Percentiles rank a stretch among this genome's conserved stretches.
Conservation (phyloP, 2,888 invertebrate species). For the Cerceris ruficornis region DNA sequence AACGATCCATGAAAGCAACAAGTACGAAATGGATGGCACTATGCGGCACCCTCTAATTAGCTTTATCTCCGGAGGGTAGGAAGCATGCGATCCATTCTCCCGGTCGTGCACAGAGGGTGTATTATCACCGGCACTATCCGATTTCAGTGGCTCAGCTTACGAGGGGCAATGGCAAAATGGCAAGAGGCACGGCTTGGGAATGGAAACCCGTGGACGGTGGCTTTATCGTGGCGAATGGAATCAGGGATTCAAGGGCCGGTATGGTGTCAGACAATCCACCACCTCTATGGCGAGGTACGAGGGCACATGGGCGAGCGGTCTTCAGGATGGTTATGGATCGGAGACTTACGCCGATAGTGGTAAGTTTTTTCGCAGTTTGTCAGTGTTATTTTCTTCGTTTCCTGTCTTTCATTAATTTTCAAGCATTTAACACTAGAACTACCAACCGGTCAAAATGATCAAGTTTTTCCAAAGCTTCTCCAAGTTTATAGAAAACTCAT, state of each 20-base stretch:
- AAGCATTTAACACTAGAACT: too few relatives aligned
- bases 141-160: constrained; percentile 93
- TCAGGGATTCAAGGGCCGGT: constrained; percentile 98
- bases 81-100: background rate
- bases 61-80: background rate
- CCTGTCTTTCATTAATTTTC: background rate
- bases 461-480: too few relatives aligned
- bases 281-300: constrained; percentile 98
- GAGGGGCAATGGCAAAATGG: constrained; percentile 99
- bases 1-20: constrained; percentile 26
- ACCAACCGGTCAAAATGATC: too few relatives aligned
- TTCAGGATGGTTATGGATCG: constrained; percentile 99
- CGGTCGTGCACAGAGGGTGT: background rate
- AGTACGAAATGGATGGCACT: constrained; percentile 7
- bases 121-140: constrained; percentile 27
- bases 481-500: too few relatives aligned
- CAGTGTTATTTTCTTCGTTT: background rate
- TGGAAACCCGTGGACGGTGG: constrained; percentile 98
- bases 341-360: constrained; percentile 99
- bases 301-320: constrained; percentile 99
- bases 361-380: constrained; percentile 82
- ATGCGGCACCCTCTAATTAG: constrained; percentile 16
- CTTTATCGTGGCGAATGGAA: constrained; percentile 99
- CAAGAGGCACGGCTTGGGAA: constrained; percentile 98
- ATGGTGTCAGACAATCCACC: constrained; percentile 97